Percentiles rank a stretch among this genome's conserved stretches.
Conservation (phyloP, 2,888 invertebrate species). For the Pteria penguin region DNA sequence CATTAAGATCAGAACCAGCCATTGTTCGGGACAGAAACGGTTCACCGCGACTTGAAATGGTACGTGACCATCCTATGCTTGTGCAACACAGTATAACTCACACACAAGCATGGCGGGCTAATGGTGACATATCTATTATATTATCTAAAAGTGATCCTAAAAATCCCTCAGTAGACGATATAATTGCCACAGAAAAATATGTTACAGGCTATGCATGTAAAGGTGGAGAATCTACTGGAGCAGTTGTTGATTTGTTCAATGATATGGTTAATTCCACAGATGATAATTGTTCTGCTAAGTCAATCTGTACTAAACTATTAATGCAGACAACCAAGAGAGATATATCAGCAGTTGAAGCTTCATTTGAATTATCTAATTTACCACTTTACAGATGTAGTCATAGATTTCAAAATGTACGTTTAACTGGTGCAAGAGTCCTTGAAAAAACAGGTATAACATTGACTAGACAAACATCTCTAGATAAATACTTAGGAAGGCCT, state of each 20-base stretch:
- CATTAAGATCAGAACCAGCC: conserved; percentile 34
- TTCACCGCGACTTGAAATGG: conserved; percentile 54
- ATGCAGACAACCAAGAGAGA: background rate
- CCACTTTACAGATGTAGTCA: background rate
- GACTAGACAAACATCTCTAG: conserved; percentile 38
- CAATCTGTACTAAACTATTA: background rate
- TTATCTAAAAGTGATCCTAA: conserved; percentile 50
- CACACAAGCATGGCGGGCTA: conserved; percentile 52
- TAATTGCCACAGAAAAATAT: conserved; percentile 49
- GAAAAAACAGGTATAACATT: background rate
- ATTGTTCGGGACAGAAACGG: conserved; percentile 53
- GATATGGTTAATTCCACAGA: conserved; percentile 28
- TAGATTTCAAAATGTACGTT: background rate
- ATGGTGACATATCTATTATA: conserved; percentile 57
- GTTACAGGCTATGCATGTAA: conserved; percentile 55
- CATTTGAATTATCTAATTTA: background rate
- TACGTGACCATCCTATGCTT: conserved; percentile 53
- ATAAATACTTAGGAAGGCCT: conserved; percentile 37
- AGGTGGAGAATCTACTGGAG: conserved; percentile 53
- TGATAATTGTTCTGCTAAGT: background rate
- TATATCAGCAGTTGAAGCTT: background rate
- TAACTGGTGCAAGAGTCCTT: background rate
- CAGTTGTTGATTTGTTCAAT: conserved; percentile 47
- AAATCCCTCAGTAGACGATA: conserved; percentile 51
- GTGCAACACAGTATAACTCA: conserved; percentile 55